Evolutionary conservation across 1,140 invertebrate genomes (phyloP), one percentile per base, ranked within the genome.

Genomic region (Meloidogyne exigua): DNA sequence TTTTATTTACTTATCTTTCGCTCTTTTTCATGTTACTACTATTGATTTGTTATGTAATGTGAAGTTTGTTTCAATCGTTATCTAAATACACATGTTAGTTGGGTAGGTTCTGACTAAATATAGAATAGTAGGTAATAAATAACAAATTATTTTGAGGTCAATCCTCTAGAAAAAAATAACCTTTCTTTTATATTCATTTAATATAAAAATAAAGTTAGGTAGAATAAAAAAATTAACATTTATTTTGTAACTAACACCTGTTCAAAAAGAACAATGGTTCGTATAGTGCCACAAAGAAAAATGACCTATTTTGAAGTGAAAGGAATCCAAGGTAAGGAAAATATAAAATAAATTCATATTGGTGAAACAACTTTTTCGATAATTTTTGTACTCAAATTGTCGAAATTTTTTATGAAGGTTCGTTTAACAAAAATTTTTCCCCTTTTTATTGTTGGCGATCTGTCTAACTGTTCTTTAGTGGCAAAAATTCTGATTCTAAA

Each of bases 261-360:
- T 10, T 49, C 18, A 49, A 57, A 57, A 57, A 57, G 0, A n/a
- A n/a, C n/a, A n/a, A 57, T 57, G 49, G 49, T n/a, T 57, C 49
- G 49, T 42, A 78, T 78, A 42, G 76, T 83, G n/a, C 80, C 81
- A 23, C 82, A 84, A 49, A 62, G 82, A 25, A 84, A 84, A 72
- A 84, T 84, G 82, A 83, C 82, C 23, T 83, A 76, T 63, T 82
- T 2, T 18, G 68, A 44, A 42, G 68, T 36, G 2, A 70, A n/a
- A 28, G 68, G 68, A 23, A 57, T 26, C 39, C 39, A 69, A 42
- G 68, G 23, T 70, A 39, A 23, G 23, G 12, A n/a, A 69, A 69
- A 23, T 68, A 23, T 28, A 28, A 28, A 68, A 28, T 23, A 18
- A 67, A 67, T 67, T 11, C 9, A 67, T 11, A n/a, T n/a, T n/a